phyloP scores from a whole-genome alignment of 2,113 vertebrate genomes.

The Rhea pennata region DNA sequence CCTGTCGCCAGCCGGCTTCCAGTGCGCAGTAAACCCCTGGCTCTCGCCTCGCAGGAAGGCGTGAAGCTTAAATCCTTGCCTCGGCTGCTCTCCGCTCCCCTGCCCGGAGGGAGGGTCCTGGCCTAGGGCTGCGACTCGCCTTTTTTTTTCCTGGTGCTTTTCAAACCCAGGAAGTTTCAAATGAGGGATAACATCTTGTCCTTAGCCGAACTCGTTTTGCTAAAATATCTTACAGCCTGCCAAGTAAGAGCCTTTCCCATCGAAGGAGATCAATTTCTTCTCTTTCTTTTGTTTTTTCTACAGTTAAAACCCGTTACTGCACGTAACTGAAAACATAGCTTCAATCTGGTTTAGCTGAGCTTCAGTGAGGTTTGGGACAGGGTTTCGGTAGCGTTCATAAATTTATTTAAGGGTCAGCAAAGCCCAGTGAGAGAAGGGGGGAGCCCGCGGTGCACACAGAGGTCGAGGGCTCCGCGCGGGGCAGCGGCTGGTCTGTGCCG shows the following conservation, averaged over 20 bases:
- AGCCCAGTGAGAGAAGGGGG: background rate
- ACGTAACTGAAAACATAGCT: background rate
- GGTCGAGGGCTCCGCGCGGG: background rate
- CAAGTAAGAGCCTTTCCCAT: background rate
- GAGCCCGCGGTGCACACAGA: rapidly evolving
- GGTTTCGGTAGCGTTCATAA: background rate
- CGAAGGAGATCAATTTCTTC: background rate
- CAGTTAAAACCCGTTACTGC: background rate
- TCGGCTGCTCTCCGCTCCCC: background rate
- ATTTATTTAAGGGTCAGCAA: rapidly evolving
- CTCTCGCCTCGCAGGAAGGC: background rate
- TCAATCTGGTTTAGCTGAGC: background rate
- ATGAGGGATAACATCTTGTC: background rate
- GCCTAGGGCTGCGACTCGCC: background rate
- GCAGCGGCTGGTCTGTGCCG: background rate
- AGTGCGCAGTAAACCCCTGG: background rate
- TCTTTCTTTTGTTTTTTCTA: background rate
- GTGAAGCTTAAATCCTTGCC: background rate
- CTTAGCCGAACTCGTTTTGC: background rate
- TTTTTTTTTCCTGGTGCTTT: background rate
- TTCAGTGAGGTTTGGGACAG: background rate
- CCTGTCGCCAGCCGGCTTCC: background rate
- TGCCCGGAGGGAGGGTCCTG: background rate
- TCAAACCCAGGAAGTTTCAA: background rate
- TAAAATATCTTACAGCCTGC: background rate